These are phyloP conservation scores for Glareola pratincola DNA, from an alignment of 2,113 vertebrate genomes.

Conservation along the genomic window DNA sequence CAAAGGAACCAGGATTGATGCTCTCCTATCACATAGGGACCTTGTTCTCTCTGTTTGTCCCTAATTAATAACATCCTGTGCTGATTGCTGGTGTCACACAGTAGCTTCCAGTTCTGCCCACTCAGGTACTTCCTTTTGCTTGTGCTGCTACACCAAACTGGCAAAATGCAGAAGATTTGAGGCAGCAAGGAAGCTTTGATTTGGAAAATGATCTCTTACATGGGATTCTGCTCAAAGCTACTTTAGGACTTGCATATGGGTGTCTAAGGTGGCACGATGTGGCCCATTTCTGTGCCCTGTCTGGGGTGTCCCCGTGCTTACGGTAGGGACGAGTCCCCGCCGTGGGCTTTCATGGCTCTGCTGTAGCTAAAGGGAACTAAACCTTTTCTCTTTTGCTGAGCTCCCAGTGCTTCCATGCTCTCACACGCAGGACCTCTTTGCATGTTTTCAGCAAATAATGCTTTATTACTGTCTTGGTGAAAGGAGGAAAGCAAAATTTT, in stretches of 20 bases:
- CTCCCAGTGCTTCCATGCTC: neutral
- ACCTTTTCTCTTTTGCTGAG: neutral
- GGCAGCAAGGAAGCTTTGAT: neutral
- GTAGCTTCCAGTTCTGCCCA: neutral
- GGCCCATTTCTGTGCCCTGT: neutral
- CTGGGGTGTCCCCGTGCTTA: neutral
- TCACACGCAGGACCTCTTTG: neutral
- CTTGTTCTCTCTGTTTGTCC: neutral
- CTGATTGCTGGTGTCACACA: neutral
- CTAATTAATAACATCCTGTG: neutral
- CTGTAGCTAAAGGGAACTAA: neutral
- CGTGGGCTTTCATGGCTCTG: neutral
- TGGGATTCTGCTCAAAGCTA: neutral
- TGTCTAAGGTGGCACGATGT: neutral
- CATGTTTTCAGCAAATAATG: constrained; percentile 20
- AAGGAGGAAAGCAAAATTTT: constrained; percentile 13
- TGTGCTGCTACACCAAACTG: neutral
- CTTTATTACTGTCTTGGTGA: constrained; percentile 22
- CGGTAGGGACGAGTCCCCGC: neutral
- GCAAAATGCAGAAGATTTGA: neutral
- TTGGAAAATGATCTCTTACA: neutral
- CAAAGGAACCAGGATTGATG: neutral
- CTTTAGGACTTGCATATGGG: neutral
- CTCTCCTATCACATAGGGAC: neutral
- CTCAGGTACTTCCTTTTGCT: neutral